Base-by-base conservation (phyloP, 30 jellyfish, hydroid and myxozoan genomes). In the Mastigias papua region DNA sequence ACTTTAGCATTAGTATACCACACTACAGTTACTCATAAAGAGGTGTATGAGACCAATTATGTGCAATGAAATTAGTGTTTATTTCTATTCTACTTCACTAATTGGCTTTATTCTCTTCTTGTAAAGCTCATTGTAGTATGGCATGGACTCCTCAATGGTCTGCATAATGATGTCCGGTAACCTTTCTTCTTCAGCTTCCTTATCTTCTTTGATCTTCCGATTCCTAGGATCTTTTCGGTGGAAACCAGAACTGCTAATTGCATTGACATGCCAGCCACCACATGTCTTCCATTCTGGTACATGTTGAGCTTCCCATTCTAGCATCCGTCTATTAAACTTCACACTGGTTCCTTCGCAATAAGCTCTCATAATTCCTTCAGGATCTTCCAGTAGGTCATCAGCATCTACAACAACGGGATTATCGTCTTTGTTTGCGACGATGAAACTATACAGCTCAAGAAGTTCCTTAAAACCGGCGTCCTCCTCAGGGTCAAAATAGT, bases 201-300 rank as follows among this genome's bases (percentile, higher is more conserved):
- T 66, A 0, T 67, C 4, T 17, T 66, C 83, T 2, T 82, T 70
- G 66, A 65, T 81, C 30, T 70, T 70, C 51, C 74, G 51, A 35
- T 87, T 79, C 34, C 74, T 69, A 5, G 88, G 91, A 54, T 88
- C 96, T 35, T 83, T 96, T 60, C 78, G n/a, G n/a, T 71, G 73
- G 63, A 93, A 93, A 19, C 97, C 98, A 10, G 97, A 76, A 84
- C 98, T 93, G 46, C 89, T 93, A 27, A 88, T 73, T 2, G 92
- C 98, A 65, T 84, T 77, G 25, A 88, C 98, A 64, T 93, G 97
- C 98, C 98, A 93, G 48, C 98, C 98, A 32, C 76, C 90, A 93
- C 98, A 93, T 31, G 69, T 93, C 63, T 84, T 89, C 98, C 98
- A 93, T 58, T 89, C 98, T n/a, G 96, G 96, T 11, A 89, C 89